phyloP scores from a whole-genome alignment of 2,797 vertebrate genomes.

The Tapirus indicus region DNA sequence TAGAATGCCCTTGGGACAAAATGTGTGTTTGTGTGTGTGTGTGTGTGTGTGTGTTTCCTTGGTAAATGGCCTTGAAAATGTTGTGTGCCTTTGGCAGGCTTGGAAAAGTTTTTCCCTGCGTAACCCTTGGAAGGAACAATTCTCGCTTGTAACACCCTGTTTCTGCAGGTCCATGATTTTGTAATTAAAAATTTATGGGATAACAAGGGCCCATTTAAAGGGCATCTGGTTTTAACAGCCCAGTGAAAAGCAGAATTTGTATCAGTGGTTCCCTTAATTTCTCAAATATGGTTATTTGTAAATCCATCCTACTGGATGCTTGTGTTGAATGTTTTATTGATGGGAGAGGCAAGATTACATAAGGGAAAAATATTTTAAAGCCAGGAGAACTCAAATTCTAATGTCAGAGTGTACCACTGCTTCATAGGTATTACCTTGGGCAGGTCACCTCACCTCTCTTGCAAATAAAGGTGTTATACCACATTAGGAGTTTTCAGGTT shows the following conservation, averaged over 20 bases:
- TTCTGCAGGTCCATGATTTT: constrained; percentile 9
- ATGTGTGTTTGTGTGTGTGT: not conserved
- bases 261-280: constrained; percentile 2
- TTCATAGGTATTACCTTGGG: not conserved
- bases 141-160: constrained; percentile 9
- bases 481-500: not conserved
- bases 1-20: not conserved
- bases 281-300: not conserved
- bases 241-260: constrained; percentile 43
- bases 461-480: not conserved
- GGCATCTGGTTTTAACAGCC: constrained; percentile 10
- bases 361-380: not conserved
- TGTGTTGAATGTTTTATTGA: not conserved
- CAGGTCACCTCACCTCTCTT: not conserved
- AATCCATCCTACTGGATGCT: not conserved
- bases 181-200: constrained; percentile 50
- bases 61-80: constrained; percentile 40
- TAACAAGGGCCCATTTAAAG: not conserved
- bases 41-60: not conserved
- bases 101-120: not conserved
- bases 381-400: not conserved
- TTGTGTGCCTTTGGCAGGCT: constrained; percentile 22
- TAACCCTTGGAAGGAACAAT: constrained; percentile 25
- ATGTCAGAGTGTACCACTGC: not conserved
- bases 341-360: not conserved